Percentiles rank a stretch among this genome's conserved stretches.
These are phyloP conservation scores for Echinops telfairi DNA, from an alignment of 2,113 vertebrate genomes.

Conservation along the genomic window DNA sequence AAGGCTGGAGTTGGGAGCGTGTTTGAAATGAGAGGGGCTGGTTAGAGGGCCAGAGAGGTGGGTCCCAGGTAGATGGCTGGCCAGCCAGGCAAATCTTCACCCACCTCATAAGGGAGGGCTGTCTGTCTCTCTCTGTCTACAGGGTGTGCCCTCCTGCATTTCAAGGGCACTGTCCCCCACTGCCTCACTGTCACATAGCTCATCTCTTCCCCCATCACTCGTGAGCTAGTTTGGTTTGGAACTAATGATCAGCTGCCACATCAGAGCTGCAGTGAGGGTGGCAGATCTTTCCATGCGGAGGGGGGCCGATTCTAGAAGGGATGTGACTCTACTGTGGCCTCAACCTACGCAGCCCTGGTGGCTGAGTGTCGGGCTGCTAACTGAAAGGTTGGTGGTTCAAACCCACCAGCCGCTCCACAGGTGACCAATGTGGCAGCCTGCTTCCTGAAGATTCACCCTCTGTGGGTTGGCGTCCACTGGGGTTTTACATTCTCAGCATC, in stretches of 20 bases:
- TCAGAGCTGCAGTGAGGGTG: accelerated
- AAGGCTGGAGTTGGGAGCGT: background rate
- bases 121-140: background rate
- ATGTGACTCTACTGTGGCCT: background rate
- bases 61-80: background rate
- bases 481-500: background rate
- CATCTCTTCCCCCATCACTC: background rate
- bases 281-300: background rate
- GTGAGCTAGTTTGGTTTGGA: background rate
- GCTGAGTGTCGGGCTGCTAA: background rate
- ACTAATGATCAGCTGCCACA: accelerated
- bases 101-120: accelerated
- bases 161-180: accelerated
- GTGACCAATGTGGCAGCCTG: background rate
- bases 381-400: background rate
- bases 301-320: background rate
- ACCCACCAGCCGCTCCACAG: background rate
- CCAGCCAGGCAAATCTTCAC: no score
- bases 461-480: background rate
- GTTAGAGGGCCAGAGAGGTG: background rate
- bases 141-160: no score
- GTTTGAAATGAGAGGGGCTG: background rate
- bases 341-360: accelerated
- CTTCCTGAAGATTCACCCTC: background rate
- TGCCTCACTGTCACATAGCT: background rate